Percentiles rank a stretch among this genome's conserved stretches.
Conservation (phyloP, 35 echinoderm and acorn worm genomes). For the Apostichopus parvimensis region DNA sequence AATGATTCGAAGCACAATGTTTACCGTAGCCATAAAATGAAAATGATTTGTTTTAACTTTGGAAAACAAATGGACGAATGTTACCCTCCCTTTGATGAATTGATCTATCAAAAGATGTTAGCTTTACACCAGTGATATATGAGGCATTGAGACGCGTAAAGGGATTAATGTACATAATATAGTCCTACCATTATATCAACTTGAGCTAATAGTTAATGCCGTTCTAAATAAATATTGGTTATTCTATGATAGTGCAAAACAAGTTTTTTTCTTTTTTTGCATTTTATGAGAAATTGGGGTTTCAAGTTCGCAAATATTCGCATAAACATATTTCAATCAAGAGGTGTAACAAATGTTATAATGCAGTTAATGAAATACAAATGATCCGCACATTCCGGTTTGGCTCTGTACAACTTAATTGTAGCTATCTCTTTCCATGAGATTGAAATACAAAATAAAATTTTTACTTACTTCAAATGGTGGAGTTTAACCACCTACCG, state of each 20-base stretch:
- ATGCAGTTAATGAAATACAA: too few relatives aligned
- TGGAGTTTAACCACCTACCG: too few relatives aligned
- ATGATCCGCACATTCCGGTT: too few relatives aligned
- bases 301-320: too few relatives aligned
- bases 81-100: neutral
- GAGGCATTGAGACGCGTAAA: conserved; percentile 3
- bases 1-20: neutral
- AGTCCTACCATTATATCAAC: neutral
- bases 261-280: too few relatives aligned
- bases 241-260: neutral
- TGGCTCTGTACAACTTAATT: too few relatives aligned
- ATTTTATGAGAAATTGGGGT: too few relatives aligned
- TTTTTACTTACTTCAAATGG: too few relatives aligned
- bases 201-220: neutral
- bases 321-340: too few relatives aligned
- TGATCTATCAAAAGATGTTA: neutral
- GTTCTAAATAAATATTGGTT: neutral
- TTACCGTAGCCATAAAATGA: conserved; percentile 10
- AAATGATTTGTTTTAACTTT: conserved; percentile 21
- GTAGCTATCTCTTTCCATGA: too few relatives aligned
- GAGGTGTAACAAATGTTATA: too few relatives aligned
- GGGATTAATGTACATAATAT: neutral
- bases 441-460: too few relatives aligned
- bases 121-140: neutral
- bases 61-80: neutral